Percentiles rank a stretch among this genome's conserved stretches.
Conservation (phyloP, 2,797 vertebrate species). For the Dromococcyx pavoninus region DNA sequence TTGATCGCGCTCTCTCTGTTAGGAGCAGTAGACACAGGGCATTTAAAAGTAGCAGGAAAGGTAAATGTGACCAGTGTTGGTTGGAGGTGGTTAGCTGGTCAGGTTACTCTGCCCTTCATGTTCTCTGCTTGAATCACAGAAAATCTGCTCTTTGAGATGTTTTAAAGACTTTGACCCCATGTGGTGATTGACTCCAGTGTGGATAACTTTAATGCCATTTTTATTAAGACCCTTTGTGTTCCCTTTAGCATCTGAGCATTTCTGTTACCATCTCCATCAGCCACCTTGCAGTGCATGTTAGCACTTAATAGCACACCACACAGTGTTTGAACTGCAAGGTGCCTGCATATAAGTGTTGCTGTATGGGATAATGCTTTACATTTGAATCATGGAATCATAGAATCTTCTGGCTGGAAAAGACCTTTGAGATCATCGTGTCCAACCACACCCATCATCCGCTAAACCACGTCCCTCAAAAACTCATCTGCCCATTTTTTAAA, state of each 20-base stretch:
- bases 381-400: too few relatives aligned
- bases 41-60: neutral
- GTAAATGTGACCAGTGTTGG: neutral
- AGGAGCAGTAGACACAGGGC: neutral
- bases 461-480: too few relatives aligned
- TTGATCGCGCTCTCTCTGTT: accelerated
- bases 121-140: neutral
- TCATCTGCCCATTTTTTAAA: too few relatives aligned
- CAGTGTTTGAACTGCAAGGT: neutral
- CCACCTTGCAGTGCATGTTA: neutral
- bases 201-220: neutral
- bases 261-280: neutral
- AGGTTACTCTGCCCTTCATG: neutral
- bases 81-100: neutral
- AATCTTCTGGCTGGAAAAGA: too few relatives aligned
- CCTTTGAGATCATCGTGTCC: too few relatives aligned
- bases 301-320: neutral
- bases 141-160: neutral
- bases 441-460: too few relatives aligned
- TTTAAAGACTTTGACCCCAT: neutral
- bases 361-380: neutral
- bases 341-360: neutral
- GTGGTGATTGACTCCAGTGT: neutral
- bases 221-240: neutral
- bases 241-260: neutral